These are phyloP conservation scores for Mesocentrotus franciscanus DNA, from an alignment of 53 echinoderm and acorn worm species.

Conservation along the genomic window DNA sequence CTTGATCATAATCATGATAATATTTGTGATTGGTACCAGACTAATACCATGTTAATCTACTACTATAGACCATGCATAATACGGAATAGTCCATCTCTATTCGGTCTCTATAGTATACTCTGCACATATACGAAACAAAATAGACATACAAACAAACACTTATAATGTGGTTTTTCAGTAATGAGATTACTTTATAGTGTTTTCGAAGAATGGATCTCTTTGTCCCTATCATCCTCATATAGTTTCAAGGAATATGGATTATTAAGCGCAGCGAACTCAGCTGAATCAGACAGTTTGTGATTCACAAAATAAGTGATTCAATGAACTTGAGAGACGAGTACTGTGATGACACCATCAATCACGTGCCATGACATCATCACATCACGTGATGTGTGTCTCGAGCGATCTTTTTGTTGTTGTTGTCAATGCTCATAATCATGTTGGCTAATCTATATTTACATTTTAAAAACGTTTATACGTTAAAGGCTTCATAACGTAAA, in stretches of 20 bases:
- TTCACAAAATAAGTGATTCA: background rate
- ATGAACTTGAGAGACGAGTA: slow-evolving; percentile 6
- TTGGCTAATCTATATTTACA: too few relatives aligned
- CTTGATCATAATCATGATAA: too few relatives aligned
- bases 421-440: too few relatives aligned
- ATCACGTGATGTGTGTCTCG: background rate
- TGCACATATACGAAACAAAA: too few relatives aligned
- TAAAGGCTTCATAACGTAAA: too few relatives aligned
- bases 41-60: too few relatives aligned
- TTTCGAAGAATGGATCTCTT: background rate
- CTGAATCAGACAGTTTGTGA: background rate
- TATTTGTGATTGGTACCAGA: too few relatives aligned
- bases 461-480: too few relatives aligned
- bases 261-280: background rate
- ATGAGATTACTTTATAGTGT: background rate
- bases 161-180: too few relatives aligned
- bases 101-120: background rate
- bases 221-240: background rate
- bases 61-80: too few relatives aligned
- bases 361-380: slow-evolving; percentile 3
- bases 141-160: too few relatives aligned
- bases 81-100: background rate
- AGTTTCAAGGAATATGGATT: background rate
- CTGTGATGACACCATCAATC: background rate
- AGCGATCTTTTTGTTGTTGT: too few relatives aligned